Evolutionary conservation across 2,797 vertebrate species (phyloP), one percentile per base, ranked within the genome.

Genomic region (Malacoraja senta): DNA sequence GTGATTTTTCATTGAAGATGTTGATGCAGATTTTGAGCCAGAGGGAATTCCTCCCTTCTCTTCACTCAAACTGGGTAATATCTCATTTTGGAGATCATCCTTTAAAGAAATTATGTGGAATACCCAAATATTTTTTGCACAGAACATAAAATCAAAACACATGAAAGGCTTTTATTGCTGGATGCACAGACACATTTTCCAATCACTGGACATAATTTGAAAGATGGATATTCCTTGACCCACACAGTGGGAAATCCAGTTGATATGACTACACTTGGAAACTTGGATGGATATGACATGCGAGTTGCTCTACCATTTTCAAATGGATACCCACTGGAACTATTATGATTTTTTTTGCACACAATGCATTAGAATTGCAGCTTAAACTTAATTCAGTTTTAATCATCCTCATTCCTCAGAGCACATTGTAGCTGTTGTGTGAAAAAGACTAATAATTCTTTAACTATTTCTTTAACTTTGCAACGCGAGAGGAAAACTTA

Each of bases 61-160:
- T 61, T 61, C 12, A 63, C 29, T 2, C 29, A 86, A 86, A 63
- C 83, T 53, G 44, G 44, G 44, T 4, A 53, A 53, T 24, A 38
- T 80, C 35, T 38, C 61, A 61, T n/a, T 29, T 61, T 24, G 53
- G 81, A 84, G 81, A 61, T 26, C 53, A 61, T 6, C 29, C 2
- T 61, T 12, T 19, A 26, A 63, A 17, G 58, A 84, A 84, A 84
- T 29, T 13, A 13, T 3, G 58, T 63, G 83, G 58, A 86, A 86
- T 63, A 63, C 61, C 15, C 13, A 13, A 32, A 86, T 63, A 63
- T 86, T 63, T 86, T 29, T 58, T 26, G 17, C 19, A 6, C 29
- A 63, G 83, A n/a, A 63, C n/a, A 86, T 86, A n/a, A 65, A 86
- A 63, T 86, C 83, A 81, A 4, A 44, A 86, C 83, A 63, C 61